phyloP scores from a whole-genome alignment of 2,888 invertebrate genomes.

The Agriopis leucophaearia region DNA sequence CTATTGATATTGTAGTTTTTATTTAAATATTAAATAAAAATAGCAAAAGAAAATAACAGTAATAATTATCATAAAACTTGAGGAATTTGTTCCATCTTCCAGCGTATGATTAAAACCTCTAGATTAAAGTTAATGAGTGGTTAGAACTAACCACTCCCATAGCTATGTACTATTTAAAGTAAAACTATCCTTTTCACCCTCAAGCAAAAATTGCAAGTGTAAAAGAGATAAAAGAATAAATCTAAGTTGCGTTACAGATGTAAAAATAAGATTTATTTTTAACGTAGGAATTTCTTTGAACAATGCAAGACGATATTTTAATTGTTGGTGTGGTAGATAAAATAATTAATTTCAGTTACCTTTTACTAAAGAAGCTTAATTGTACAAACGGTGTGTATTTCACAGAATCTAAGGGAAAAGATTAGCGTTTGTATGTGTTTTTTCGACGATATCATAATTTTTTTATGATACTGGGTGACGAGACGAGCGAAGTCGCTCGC shows the following conservation, averaged over 20 bases:
- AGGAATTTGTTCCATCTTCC: slow-evolving; percentile 67
- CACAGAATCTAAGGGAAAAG: no score
- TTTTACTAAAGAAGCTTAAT: neutral
- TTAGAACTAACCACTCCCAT: slow-evolving; percentile 73
- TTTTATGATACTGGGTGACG: no score
- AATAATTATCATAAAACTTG: slow-evolving; percentile 38
- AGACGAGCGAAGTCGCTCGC: no score
- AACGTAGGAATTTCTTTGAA: slow-evolving; percentile 67
- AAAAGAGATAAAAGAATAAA: slow-evolving; percentile 55
- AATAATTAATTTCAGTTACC: slow-evolving; percentile 1
- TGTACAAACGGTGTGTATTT: no score
- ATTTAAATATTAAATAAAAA: neutral
- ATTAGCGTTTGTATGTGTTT: neutral
- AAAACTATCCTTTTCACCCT: slow-evolving; percentile 59
- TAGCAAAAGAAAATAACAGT: neutral
- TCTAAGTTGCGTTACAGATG: slow-evolving; percentile 50
- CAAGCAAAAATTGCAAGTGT: slow-evolving; percentile 28
- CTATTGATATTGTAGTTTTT: neutral
- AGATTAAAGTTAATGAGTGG: slow-evolving; percentile 78
- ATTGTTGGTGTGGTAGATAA: slow-evolving; percentile 27
- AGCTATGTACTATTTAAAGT: slow-evolving; percentile 69
- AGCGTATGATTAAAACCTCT: slow-evolving; percentile 72
- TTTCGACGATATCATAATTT: neutral
- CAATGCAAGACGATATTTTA: slow-evolving; percentile 41
- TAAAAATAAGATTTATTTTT: slow-evolving; percentile 44